Conservation (phyloP, 2,888 invertebrate genomes). For the Psococerastis gibbosa region DNA sequence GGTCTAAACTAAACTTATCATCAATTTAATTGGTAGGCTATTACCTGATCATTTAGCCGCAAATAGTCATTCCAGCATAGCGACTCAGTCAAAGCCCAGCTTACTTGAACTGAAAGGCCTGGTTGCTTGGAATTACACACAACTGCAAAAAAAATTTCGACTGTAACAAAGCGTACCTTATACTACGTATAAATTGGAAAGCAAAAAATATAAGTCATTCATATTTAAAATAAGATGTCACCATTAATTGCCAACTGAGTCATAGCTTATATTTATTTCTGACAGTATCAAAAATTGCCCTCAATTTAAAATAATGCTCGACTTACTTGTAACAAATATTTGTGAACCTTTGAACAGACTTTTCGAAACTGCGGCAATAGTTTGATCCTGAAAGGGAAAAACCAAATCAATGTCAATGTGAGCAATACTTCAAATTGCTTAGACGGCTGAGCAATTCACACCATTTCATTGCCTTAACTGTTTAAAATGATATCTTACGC, state of each 20-base stretch:
- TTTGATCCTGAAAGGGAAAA: background rate
- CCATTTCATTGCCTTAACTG: too few relatives aligned
- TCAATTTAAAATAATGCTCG: conserved; percentile 3
- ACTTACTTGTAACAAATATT: conserved; percentile 48
- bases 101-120: conserved; percentile 27
- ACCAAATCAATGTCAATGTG: background rate
- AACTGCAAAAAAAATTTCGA: conserved; percentile 12
- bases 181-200: background rate
- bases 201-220: too few relatives aligned
- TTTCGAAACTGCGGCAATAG: conserved; percentile 25
- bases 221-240: too few relatives aligned
- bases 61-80: conserved; percentile 33
- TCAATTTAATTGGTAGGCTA: too few relatives aligned
- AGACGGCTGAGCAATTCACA: too few relatives aligned
- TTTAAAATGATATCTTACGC: background rate
- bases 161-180: background rate
- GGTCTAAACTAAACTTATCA: too few relatives aligned
- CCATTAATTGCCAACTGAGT: too few relatives aligned
- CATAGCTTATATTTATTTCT: too few relatives aligned
- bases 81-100: conserved; percentile 34
- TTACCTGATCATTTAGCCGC: conserved; percentile 21
- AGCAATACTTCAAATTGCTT: too few relatives aligned
- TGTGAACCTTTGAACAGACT: conserved; percentile 52
- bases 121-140: conserved; percentile 19
- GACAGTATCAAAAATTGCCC: too few relatives aligned